phyloP scores from a whole-genome alignment of 2,888 invertebrate genomes.

The Nipponacmea schrenckii region DNA sequence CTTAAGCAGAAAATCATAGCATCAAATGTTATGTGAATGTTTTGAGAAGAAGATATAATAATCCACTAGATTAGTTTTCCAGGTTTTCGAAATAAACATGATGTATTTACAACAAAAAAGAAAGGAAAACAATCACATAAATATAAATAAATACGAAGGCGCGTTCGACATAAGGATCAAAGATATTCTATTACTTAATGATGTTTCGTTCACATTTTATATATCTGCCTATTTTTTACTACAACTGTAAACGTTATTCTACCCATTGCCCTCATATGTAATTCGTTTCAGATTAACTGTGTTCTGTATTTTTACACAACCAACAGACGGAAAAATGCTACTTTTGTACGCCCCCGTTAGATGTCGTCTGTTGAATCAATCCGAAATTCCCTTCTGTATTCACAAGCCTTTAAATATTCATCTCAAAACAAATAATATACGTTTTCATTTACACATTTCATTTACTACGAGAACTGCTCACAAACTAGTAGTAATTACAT shows the following conservation, averaged over 20 bases:
- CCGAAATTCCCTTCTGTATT: neutral
- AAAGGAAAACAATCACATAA: neutral
- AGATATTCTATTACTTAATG: neutral
- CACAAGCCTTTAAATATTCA: neutral
- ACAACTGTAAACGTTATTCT: too few relatives aligned
- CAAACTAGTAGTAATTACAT: neutral
- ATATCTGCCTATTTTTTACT: too few relatives aligned
- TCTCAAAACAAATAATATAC: conserved; percentile 1
- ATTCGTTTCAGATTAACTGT: too few relatives aligned
- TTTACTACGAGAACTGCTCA: neutral
- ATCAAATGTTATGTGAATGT: conserved; percentile 8
- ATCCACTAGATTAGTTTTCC: neutral
- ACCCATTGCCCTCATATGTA: neutral
- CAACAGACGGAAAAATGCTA: too few relatives aligned
- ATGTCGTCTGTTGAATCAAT: neutral
- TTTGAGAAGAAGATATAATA: neutral
- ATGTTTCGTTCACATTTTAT: neutral
- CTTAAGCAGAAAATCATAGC: conserved; percentile 5
- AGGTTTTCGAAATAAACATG: neutral
- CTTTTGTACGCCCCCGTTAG: too few relatives aligned
- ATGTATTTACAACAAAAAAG: neutral
- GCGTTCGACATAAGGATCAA: neutral
- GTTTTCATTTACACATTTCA: conserved; percentile 1
- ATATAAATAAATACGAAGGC: neutral
- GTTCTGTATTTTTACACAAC: too few relatives aligned